A percentile compares a stretch with the other conserved stretches of the same genome.
Evolutionary conservation across 2,113 vertebrate species (phyloP).

Genomic region (Ictalurus punctatus): DNA sequence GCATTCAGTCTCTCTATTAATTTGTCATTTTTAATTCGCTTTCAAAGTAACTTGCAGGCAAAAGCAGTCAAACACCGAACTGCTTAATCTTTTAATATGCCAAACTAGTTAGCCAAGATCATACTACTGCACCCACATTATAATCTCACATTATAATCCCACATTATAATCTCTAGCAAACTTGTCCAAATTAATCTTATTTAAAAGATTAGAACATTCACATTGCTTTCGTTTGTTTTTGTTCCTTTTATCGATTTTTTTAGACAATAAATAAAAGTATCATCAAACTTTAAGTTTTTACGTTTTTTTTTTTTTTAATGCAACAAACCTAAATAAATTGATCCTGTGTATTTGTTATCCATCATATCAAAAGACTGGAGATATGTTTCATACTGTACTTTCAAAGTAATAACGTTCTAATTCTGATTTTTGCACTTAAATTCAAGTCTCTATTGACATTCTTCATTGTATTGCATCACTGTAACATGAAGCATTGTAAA

Average conservation of each 20-base stretch:
- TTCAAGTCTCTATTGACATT: background rate
- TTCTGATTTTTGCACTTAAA: background rate
- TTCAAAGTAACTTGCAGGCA: background rate
- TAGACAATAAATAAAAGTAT: background rate
- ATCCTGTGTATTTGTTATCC: background rate
- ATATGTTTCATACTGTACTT: background rate
- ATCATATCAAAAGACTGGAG: background rate
- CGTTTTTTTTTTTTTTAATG: background rate
- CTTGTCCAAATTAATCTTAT: background rate
- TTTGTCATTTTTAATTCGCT: background rate
- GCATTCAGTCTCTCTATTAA: background rate
- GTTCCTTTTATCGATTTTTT: background rate
- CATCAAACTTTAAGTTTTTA: background rate
- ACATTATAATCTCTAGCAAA: background rate
- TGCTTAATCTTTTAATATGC: background rate
- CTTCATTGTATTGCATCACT: background rate
- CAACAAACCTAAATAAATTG: background rate
- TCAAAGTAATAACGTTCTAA: background rate
- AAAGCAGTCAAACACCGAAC: background rate
- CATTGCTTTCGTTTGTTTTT: background rate
- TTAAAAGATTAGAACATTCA: background rate
- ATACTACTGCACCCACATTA: background rate
- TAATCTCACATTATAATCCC: background rate
- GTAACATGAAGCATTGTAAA: background rate
- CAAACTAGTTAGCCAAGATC: background rate